These are phyloP conservation scores for Styela clava DNA, from an alignment of 23 tunicate species.

Conservation along the genomic window DNA sequence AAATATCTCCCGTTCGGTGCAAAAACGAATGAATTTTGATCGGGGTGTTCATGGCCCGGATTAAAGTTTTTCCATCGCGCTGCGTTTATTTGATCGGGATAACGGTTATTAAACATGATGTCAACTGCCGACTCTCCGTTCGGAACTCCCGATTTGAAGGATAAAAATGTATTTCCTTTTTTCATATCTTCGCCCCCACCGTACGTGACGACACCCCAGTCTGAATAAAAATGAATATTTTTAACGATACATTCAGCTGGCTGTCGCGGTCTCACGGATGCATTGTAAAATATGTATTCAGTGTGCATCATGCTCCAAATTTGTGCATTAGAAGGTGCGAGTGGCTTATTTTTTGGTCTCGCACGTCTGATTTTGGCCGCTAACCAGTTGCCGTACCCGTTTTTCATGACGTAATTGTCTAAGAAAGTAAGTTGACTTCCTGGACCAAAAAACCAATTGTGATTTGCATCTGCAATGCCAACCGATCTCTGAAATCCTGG, in stretches of 20 bases:
- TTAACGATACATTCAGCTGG: constrained; percentile 33
- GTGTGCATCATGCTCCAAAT: constrained; percentile 66
- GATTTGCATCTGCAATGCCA: constrained; percentile 94
- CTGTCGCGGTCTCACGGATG: constrained; percentile 24
- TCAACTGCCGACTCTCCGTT: constrained; percentile 78
- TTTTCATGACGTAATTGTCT: constrained; percentile 69
- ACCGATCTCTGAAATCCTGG: constrained; percentile 89
- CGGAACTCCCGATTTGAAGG: constrained; percentile 68
- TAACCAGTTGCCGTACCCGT: constrained; percentile 95
- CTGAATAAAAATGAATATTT: constrained; percentile 56
- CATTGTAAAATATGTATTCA: constrained; percentile 80
- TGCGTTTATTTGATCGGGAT: constrained; percentile 32
- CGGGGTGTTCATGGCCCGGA: constrained; percentile 93
- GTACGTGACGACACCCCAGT: constrained; percentile 98
- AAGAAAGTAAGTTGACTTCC: constrained; percentile 85
- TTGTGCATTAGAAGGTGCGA: constrained; percentile 67
- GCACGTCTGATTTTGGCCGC: constrained; percentile 72
- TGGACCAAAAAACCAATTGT: constrained; percentile 98
- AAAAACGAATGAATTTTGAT: constrained; percentile 85
- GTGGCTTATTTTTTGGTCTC: constrained; percentile 71
- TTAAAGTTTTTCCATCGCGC: constrained; percentile 68
- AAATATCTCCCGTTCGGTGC: constrained; percentile 88
- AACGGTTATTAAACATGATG: constrained; percentile 36
- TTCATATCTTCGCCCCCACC: constrained; percentile 66
- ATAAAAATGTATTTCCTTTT: constrained; percentile 78